Conservation (phyloP, 2,888 invertebrate genomes). For the Agrochola lota region DNA sequence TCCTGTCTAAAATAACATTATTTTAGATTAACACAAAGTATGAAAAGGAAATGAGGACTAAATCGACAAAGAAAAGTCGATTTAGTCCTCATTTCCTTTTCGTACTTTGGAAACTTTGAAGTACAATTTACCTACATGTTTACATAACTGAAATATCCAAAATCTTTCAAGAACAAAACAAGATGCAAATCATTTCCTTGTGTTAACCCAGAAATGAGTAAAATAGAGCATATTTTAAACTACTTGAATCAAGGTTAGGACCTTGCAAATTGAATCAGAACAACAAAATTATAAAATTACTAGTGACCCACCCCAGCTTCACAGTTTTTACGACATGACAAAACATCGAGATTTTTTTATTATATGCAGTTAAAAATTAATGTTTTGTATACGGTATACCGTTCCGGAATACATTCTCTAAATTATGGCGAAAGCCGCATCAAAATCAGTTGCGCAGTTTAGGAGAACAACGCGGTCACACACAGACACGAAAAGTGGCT, state of each 20-base stretch:
- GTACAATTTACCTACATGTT: background rate
- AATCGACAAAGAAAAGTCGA: no score
- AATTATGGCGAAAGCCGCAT: background rate
- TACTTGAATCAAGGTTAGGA: slow-evolving; percentile 37
- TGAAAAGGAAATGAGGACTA: no score
- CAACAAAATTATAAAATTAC: no score
- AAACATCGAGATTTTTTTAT: no score
- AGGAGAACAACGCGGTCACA: background rate
- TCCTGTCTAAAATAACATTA: background rate
- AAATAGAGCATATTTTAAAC: slow-evolving; percentile 34
- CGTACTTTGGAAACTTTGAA: background rate
- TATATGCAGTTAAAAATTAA: background rate
- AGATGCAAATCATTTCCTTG: slow-evolving; percentile 63
- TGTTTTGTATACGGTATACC: background rate
- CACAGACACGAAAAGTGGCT: background rate
- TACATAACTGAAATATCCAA: background rate
- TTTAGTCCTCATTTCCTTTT: background rate
- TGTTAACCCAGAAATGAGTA: slow-evolving; percentile 31
- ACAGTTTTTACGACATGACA: background rate
- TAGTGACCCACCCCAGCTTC: no score
- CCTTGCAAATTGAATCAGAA: background rate
- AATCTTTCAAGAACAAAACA: slow-evolving; percentile 11
- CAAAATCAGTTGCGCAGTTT: background rate
- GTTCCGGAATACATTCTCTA: background rate
- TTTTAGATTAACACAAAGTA: no score